A percentile compares a stretch with the other conserved stretches of the same genome.
Evolutionary conservation across 2,113 vertebrate genomes (phyloP).

Genomic region (Phylloscopus whistleri): DNA sequence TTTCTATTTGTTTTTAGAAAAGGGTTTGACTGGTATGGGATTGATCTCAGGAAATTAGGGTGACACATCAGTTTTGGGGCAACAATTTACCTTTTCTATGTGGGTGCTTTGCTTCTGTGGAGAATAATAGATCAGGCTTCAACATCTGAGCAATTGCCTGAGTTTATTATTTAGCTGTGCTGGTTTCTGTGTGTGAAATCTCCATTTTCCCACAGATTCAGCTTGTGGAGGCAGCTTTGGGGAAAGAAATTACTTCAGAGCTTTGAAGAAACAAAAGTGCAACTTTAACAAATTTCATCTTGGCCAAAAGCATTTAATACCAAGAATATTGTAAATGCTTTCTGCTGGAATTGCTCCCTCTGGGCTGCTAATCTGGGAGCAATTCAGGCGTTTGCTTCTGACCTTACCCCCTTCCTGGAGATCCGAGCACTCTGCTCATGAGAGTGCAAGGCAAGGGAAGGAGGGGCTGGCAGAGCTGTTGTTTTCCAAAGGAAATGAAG

Average conservation of each 20-base stretch:
- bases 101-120: background rate
- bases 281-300: constrained; percentile 67
- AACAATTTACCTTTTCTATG: background rate
- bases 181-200: background rate
- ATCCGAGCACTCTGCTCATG: background rate
- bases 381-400: constrained; percentile 53
- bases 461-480: constrained; percentile 44
- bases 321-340: constrained; percentile 67
- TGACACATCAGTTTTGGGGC: background rate
- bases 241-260: constrained; percentile 70
- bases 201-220: constrained; percentile 51
- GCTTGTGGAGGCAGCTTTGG: constrained; percentile 52
- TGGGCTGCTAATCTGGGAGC: constrained; percentile 68
- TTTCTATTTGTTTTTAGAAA: background rate
- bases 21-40: background rate
- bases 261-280: constrained; percentile 61
- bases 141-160: background rate
- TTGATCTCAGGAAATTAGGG: background rate
- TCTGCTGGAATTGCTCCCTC: constrained; percentile 60
- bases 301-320: constrained; percentile 62
- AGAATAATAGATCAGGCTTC: background rate
- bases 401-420: constrained; percentile 61
- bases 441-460: background rate
- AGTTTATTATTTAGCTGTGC: background rate
- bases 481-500: constrained; percentile 70